Conservation (phyloP, 2,797 vertebrate species). For the Ctenochaetus hawaiiensis region DNA sequence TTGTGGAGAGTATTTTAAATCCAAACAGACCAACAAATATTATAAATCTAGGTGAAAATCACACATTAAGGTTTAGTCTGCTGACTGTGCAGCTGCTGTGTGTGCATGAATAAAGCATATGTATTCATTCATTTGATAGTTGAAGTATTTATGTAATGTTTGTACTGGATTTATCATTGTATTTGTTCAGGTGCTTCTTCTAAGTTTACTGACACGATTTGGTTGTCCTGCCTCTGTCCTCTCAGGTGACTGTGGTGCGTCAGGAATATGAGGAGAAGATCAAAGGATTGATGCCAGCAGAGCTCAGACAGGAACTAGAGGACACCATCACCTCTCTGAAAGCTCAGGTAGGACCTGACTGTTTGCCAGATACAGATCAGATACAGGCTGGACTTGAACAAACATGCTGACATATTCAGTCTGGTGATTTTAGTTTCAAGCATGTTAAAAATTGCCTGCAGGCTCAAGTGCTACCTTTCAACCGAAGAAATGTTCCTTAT, state of each 20-base stretch:
- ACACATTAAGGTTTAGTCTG: neutral
- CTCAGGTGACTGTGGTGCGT: conserved; percentile 89
- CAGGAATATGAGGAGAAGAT: conserved; percentile 92
- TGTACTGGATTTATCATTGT: neutral
- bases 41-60: neutral
- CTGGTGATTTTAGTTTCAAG: conserved; percentile 7
- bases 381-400: conserved; percentile 3
- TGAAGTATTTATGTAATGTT: neutral
- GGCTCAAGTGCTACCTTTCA: conserved; percentile 3
- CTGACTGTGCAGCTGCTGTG: neutral
- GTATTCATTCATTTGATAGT: neutral
- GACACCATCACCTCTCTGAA: conserved; percentile 95
- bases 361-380: conserved; percentile 1
- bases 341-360: conserved; percentile 89
- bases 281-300: conserved; percentile 92
- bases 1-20: neutral
- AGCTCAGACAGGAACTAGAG: conserved; percentile 91
- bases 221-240: conserved; percentile 28
- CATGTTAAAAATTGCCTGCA: neutral
- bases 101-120: neutral
- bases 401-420: conserved; percentile 11
- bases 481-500: neutral
- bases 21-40: neutral
- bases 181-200: neutral
- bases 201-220: neutral